Evolutionary conservation across 2,888 invertebrate genomes (phyloP).

Genomic region (Marasmarcha lunaedactyla): DNA sequence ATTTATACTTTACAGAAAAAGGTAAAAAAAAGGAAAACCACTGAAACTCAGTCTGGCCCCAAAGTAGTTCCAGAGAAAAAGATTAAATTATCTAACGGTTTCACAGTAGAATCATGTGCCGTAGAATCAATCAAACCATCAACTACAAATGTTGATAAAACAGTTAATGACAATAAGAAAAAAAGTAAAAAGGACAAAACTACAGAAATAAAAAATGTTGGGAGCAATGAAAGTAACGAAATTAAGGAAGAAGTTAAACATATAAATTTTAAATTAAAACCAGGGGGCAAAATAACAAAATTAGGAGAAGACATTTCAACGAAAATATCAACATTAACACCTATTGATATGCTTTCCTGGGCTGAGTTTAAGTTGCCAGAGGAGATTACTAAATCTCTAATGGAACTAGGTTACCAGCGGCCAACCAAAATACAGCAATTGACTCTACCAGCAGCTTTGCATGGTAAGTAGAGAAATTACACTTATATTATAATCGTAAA

Average conservation of each 20-base stretch:
- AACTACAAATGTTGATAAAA: slow-evolving; percentile 23
- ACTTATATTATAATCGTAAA: no score
- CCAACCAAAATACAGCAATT: slow-evolving; percentile 92
- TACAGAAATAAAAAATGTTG: no score
- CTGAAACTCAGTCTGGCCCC: slow-evolving; percentile 13
- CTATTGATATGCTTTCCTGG: slow-evolving; percentile 73
- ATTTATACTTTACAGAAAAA: slow-evolving; percentile 12
- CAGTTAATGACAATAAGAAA: slow-evolving; percentile 3
- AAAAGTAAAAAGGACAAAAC: background rate
- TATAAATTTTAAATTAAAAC: slow-evolving; percentile 8
- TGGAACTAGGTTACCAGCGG: slow-evolving; percentile 79
- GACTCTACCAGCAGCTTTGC: slow-evolving; percentile 85
- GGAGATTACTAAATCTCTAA: slow-evolving; percentile 78
- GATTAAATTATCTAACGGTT: slow-evolving; percentile 41
- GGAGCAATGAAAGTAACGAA: no score
- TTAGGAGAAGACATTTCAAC: slow-evolving; percentile 34
- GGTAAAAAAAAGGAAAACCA: slow-evolving; percentile 25
- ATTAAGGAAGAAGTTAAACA: slow-evolving; percentile 12
- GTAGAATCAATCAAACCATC: slow-evolving; percentile 29
- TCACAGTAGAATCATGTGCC: slow-evolving; percentile 44
- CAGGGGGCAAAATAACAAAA: slow-evolving; percentile 21
- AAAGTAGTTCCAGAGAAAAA: slow-evolving; percentile 29
- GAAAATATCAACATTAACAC: slow-evolving; percentile 25
- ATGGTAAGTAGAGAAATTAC: slow-evolving; percentile 72
- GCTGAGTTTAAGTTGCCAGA: slow-evolving; percentile 76